Evolutionary conservation across 2,113 vertebrate genomes (phyloP).

Genomic region (Coracopsis vasa): DNA sequence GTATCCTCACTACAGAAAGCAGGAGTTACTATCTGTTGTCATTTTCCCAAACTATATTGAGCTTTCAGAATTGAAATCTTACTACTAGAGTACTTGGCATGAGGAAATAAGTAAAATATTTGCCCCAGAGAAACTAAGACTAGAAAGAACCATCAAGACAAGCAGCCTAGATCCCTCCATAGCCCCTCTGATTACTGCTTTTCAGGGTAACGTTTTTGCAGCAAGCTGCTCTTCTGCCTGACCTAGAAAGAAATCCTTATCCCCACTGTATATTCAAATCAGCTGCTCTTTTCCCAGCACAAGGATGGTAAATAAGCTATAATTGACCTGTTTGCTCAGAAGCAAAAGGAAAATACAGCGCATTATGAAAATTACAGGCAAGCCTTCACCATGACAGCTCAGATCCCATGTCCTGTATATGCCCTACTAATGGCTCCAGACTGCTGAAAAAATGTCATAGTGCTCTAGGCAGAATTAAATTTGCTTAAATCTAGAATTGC

Average conservation of each 20-base stretch:
- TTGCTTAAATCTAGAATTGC: background rate
- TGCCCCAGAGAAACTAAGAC: background rate
- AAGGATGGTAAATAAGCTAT: background rate
- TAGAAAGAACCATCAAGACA: background rate
- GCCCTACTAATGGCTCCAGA: background rate
- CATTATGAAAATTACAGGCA: constrained; percentile 58
- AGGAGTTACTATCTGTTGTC: background rate
- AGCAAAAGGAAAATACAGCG: background rate
- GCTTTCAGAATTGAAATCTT: background rate
- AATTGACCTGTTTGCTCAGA: constrained; percentile 26
- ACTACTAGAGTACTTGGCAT: background rate
- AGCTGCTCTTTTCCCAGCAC: background rate
- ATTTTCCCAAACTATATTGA: background rate
- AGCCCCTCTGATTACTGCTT: background rate
- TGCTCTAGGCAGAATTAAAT: background rate
- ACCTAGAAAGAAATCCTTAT: constrained; percentile 21
- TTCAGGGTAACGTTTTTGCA: background rate
- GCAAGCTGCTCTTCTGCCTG: constrained; percentile 12
- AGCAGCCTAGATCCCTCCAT: background rate
- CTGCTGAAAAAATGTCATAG: background rate
- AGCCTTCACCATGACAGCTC: constrained; percentile 41
- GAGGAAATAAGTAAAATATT: background rate
- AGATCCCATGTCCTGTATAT: background rate
- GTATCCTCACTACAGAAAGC: background rate
- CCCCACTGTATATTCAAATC: background rate